Evolutionary conservation across 2,888 invertebrate genomes (phyloP), one percentile per base, ranked within the genome.

Genomic region (Ennomos quercinarius): DNA sequence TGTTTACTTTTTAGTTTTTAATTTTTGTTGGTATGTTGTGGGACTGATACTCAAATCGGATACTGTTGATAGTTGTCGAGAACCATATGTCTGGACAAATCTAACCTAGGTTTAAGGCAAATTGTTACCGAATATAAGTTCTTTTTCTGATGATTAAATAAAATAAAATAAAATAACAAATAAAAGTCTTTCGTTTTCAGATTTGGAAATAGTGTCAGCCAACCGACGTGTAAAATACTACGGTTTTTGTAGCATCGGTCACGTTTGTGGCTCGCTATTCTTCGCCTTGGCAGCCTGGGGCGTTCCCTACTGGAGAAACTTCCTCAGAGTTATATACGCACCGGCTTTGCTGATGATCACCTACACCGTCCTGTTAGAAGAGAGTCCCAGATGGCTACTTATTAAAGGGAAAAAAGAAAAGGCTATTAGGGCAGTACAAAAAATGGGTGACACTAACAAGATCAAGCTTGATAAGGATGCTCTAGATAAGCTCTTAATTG

Each of bases 301-400:
- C 58, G 86, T 94, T 0, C 93, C 94, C 40, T 93, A 95, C 72
- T 97, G 97, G 97, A 94, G 95, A 73, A 86, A 90, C 63, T 88
- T 95, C 27, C 87, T 96, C 10, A 87, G 95, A 64, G 93, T 94
- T 1, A 85, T 96, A 10, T 97, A 97, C 72, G 84, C 93, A 0
- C 97, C 97, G 0, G 94, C 95, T 0, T 77, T 96, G 9, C 78
- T 96, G 0, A 94, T 96, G 63, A 76, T 96, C 46, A 80, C 93
- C 6, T 96, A 96, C 72, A 92, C 94, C 44, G 95, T 94, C 91
- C 71, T 95, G 0, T 83, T 96, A 41, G 96, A 96, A 6, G 96
- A 96, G 83, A 96, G 96, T 51, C 93, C 96, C n/a, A 92, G 97
- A 74, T 97, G 97, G 97, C 89, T 97, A 5, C 83, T 96, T n/a